Base-by-base conservation (phyloP, 2,113 vertebrate genomes). In the Chloropsis hardwickii region DNA sequence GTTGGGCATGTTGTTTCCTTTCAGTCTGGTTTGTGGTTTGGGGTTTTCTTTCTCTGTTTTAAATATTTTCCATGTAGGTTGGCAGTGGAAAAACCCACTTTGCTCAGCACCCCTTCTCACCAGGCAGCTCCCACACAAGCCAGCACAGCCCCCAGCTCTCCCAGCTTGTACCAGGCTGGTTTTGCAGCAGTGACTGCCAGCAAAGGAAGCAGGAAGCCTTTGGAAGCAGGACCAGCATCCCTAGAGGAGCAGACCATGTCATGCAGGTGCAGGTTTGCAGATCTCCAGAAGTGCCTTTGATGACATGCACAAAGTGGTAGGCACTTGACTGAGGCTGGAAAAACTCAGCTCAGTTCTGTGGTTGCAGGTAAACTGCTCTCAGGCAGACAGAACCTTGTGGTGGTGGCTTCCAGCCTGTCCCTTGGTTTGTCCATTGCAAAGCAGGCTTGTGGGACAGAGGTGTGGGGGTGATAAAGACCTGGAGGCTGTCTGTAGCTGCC, bases 1-100 rank as follows among this genome's bases (percentile, higher is more conserved):
- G 3, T 45, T 51, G 40, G 60, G 35, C 31, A 15, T 10, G 39
- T 78, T 79, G 39, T 91, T 96, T 95, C 76, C 92, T 95, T 88
- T 79, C 76, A 82, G 71, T 64, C 80, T 88, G 48, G 13, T 21
- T 86, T 80, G 83, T 0, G 39, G 86, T 86, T 81, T 85, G 66
- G 56, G 61, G 35, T 54, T 94, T 94, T 54, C 45, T 82, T 82
- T 64, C 57, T 82, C 67, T 37, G 20, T 72, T 82, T 86, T 47
- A 82, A 92, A 82, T 79, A 91, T 67, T 92, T 93, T 94, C 86
- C 76, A 60, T 67, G 77, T 54, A 58, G 39, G 40, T 12, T 88
- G 48, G 60, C 71, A 54, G 33, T 51, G 76, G 86, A 92, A 95
- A 91, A 80, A 53, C 29, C 3, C 23, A 60, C 62, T 82, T 66